Evolutionary conservation across 2,888 invertebrate species (phyloP).

Genomic region (Philereme transversata): DNA sequence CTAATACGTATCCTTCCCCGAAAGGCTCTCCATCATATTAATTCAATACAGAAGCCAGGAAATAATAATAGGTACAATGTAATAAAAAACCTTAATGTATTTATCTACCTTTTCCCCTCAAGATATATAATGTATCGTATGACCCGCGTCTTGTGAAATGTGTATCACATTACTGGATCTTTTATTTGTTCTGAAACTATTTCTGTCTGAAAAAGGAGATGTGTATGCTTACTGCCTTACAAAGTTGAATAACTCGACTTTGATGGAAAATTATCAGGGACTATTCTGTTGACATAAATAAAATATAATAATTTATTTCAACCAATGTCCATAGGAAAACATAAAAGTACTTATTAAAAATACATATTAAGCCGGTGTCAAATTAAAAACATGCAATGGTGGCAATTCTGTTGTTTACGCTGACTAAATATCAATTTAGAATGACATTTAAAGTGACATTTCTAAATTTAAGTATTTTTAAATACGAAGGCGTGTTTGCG

Average conservation of each 20-base stretch:
- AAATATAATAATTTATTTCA: too few relatives aligned
- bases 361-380: too few relatives aligned
- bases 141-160: constrained; percentile 16
- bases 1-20: constrained; percentile 10
- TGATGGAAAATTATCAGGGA: too few relatives aligned
- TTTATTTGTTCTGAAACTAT: constrained; percentile 27
- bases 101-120: constrained; percentile 29
- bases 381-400: too few relatives aligned
- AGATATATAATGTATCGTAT: constrained; percentile 31
- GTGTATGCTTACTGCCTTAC: not conserved
- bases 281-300: too few relatives aligned
- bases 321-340: too few relatives aligned
- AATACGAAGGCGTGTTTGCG: too few relatives aligned
- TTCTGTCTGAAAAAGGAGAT: constrained; percentile 2
- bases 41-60: constrained; percentile 31
- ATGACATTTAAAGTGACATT: too few relatives aligned
- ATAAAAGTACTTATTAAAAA: too few relatives aligned
- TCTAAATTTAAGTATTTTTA: too few relatives aligned
- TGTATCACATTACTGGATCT: constrained; percentile 17
- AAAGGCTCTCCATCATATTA: constrained; percentile 29
- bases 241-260: not conserved
- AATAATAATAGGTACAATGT: constrained; percentile 23
- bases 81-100: constrained; percentile 35
- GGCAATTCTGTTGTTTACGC: too few relatives aligned
- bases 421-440: too few relatives aligned